Base-by-base conservation (phyloP, 2,888 invertebrate genomes). In the Lasioglossum calceatum region DNA sequence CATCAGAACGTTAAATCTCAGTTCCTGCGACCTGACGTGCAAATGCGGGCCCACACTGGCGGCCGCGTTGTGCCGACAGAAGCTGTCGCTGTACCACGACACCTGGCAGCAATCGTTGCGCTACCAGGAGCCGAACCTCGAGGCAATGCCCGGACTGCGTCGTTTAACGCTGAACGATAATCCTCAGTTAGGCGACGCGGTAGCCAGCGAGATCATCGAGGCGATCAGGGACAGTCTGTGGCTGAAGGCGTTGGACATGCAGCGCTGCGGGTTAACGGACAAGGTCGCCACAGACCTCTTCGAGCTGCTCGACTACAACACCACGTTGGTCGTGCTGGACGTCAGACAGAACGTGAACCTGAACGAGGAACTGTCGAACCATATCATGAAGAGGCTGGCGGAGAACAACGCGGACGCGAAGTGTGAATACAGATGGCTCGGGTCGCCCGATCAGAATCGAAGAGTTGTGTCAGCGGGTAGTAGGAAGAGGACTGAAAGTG, bases 41-140 rank as follows among this genome's bases (percentile, higher is more conserved):
- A 95, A 96, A 50, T 97, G 97, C 36, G 97, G 97, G 0, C 95
- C 96, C 0, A 96, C 96, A 78, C 95, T 98, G 61, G 97, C 97
- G 0, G 97, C 93, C 1, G 94, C 93, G 5, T 91, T 95, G 4
- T 95, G 97, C 96, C 96, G 96, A 90, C 97, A 97, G 93, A 97
- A 97, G 93, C 96, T 97, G 81, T 96, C 97, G 82, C 96, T 98
- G 79, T 98, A 97, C 93, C 97, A 97, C 89, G 98, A 98, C 93
- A 97, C 97, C 86, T 98, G 98, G 98, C 97, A 97, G 87, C 97
- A 97, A 90, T 98, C 98, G 12, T 94, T 98, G 79, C 96, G 98
- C n/a, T 98, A 98, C 93, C 96, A 97, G 27, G 96, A 97, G 74
- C 97, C 98, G 0, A 97, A 98, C 90, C 95, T 97, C n/a, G 97